Evolutionary conservation across 2,888 invertebrate genomes (phyloP), one percentile per base, ranked within the genome.

Genomic region (Epirrita christyi): DNA sequence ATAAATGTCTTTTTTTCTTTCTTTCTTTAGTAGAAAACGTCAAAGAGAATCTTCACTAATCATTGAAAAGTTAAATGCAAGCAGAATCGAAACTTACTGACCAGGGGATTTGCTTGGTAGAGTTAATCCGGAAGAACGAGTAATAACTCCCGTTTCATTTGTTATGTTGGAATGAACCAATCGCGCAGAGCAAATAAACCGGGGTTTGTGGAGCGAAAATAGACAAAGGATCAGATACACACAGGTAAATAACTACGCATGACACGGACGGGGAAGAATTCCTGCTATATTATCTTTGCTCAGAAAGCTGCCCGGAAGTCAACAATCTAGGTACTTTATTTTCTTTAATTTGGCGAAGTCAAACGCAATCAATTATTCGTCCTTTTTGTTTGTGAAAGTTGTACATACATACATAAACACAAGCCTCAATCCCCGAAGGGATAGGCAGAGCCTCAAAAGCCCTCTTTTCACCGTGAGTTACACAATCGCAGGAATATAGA

Each of bases 221-320:
- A 89, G 86, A 90, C 88, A 88, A 88, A 87, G 86, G 86, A 83
- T 85, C 83, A 75, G 80, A 86, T 83, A 86, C 21, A 21, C 21
- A 21, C 88, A 89, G 89, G 90, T 88, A 88, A 85, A 83, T 83
- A 85, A 85, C 82, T 78, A 82, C 81, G 83, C 82, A 81, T 80
- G 83, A 78, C 76, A 83, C 71, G 77, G 77, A 71, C 72, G 73
- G 73, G 75, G 82, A 32, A 32, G 32, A 32, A 75, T 80, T 82
- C 76, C 72, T 75, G 72, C 78, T 75, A n/a, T n/a, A 77, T 82
- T 85, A 81, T 75, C 78, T 77, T 72, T 68, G 66, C 76, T 76
- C 72, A 67, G 68, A 67, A 75, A 73, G 73, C 76, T 73, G 73
- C 78, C 68, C 63, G 59, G 56, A 65, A 67, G 69, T 68, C 67